Evolutionary conservation across 2,888 invertebrate species (phyloP).

Genomic region (Pelosia muscerda): DNA sequence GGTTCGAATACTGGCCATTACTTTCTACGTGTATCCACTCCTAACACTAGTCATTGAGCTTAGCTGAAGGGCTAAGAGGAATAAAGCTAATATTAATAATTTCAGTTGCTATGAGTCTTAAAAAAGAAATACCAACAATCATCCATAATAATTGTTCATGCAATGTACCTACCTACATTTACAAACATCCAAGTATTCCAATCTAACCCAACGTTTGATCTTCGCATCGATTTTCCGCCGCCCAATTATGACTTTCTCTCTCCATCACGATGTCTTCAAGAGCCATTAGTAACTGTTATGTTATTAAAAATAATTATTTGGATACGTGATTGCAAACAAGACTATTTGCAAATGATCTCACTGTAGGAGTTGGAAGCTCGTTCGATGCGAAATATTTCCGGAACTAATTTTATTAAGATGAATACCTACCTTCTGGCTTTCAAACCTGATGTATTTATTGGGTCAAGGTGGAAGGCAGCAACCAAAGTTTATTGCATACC

Average conservation of each 20-base stretch:
- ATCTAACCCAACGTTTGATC: conserved; percentile 18
- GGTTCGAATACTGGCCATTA: background rate
- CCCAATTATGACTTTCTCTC: conserved; percentile 48
- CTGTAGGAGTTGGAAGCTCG: background rate
- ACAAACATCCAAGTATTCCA: conserved; percentile 18
- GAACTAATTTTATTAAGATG: conserved; percentile 3
- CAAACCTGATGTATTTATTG: background rate
- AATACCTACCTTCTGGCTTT: background rate
- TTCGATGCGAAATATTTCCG: background rate
- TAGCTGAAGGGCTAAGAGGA: no score
- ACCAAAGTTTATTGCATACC: no score
- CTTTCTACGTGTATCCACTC: no score
- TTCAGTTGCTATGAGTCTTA: no score
- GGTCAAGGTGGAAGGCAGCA: no score
- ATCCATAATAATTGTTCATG: conserved; percentile 13
- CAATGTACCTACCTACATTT: conserved; percentile 1
- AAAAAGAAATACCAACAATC: background rate
- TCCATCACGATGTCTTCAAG: conserved; percentile 34
- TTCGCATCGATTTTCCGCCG: conserved; percentile 29
- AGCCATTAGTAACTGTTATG: conserved; percentile 46
- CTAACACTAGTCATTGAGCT: no score
- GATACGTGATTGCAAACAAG: conserved; percentile 33
- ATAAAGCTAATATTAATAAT: no score
- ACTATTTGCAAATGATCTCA: conserved; percentile 13
- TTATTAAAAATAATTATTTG: conserved; percentile 39